Evolutionary conservation across 2,888 invertebrate genomes (phyloP), one percentile per base, ranked within the genome.

Genomic region (Torymus texanus): DNA sequence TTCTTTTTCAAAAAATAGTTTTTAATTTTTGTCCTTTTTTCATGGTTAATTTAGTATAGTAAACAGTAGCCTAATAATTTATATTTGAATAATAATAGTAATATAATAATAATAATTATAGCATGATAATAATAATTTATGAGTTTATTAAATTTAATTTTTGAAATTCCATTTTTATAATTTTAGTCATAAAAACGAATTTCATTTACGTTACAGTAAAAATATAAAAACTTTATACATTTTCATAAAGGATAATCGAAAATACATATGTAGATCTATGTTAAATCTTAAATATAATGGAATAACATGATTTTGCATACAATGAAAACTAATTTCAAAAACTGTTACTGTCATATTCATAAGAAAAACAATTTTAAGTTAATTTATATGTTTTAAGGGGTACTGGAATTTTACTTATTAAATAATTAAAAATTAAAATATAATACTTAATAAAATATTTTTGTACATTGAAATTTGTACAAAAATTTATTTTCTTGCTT

Each of bases 1-100:
- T 71, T 62, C 4, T 65, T 72, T 76, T 29, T 72, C 78, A 12
- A 75, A 81, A 78, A 81, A 81, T 81, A 81, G 63, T 72, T 66
- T 75, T 59, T 58, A 63, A 71, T 75, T 59, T 14, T 65, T 12
- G 3, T 56, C 72, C 71, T 29, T 62, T 62, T 50, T 5, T 24
- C 61, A 63, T 63, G 18, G 73, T 71, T 75, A 62, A 61, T 79
- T 75, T 66, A 75, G 61, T 41, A 29, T 74, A 78, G 29, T 70
- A 70, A 58, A 75, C 61, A 75, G 51, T 18, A 66, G 58, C 61
- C 51, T 74, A 53, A 59, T 61, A 21, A 29, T 51, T 66, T 67
- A 21, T 51, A 53, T 12, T 72, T 72, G 59, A 50, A 50, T 41
- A 41, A 41, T 41, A 41, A 41, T 41, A 8, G 41, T 41, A 41